Evolutionary conservation across 64 coral and sea anemone species (phyloP), one percentile per base, ranked within the genome.

Genomic region (Montipora efflorescens): DNA sequence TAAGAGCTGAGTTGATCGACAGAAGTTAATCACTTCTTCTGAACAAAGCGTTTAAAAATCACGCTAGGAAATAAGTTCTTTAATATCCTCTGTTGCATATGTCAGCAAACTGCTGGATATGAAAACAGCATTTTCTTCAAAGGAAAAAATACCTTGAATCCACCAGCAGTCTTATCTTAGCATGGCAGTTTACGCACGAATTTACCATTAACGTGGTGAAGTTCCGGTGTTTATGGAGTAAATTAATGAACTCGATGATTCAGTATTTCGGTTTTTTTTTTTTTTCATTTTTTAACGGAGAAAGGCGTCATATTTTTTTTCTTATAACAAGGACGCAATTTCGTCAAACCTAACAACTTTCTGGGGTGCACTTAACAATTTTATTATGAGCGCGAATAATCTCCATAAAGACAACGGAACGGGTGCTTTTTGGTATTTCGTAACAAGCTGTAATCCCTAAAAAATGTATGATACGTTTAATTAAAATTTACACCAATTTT

Each of bases 21-120:
- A 7, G 53, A 71, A 71, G 82, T 86, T 86, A 86, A 86, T 86
- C 62, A 86, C 19, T 68, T 71, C 19, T 86, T 71, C 64, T 11
- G 36, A 72, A 86, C 82, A 86, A 86, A 86, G 82, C 46, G 19
- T 86, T 86, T 86, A 86, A 72, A 86, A 86, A 50, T 71, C 67
- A 72, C 10, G 62, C 15, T 86, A 62, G 82, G 82, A 86, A 86
- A 72, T 86, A 67, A 86, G 43, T n/a, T 64, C 64, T 86, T 86
- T 86, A 86, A 86, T 86, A 86, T 86, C 82, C 82, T 86, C 82
- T 70, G 80, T 71, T 46, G 62, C 10, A 4, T 46, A 9, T 71
- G 68, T 23, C 18, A 70, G 66, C 14, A 44, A 86, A 46, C 82
- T 86, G 82, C 66, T 71, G 82, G 82, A 86, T 48, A 86, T 67